Base-by-base conservation (phyloP, 2,888 invertebrate species). In the Pediacus dermestoides region DNA sequence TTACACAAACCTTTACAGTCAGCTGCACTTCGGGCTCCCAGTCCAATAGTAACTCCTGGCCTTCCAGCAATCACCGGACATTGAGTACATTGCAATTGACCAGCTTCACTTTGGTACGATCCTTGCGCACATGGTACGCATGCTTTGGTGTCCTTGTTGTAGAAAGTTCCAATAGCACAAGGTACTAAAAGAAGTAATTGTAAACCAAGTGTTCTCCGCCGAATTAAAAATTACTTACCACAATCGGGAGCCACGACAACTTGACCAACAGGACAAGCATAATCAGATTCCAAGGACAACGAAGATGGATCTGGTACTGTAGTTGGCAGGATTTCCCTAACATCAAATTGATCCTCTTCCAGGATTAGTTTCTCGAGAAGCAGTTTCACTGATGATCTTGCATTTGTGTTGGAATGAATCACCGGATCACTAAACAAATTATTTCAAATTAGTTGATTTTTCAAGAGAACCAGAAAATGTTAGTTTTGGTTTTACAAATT, bases 221-320 rank as follows among this genome's bases (percentile, higher is more conserved):
- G 11, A 9, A 30, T 22, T 12, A 16, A 14, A n/a, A 15, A 30
- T 13, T 31, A 68, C 74, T 73, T 75, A 88, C 88, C 94, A 70
- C 95, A 95, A 63, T 91, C 87, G 36, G 92, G 90, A 26, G 89
- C 87, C 77, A 91, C 86, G 1, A 93, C 90, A 14, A 96, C 95
- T 73, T 94, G 90, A 35, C 95, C 95, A 53, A 82, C 77, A 0
- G 91, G 89, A 62, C 96, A 97, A 34, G 91, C 88, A 60, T 92
- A 94, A 65, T 92, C 91, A 0, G 93, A 92, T 46, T 85, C 80
- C n/a, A 96, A 73, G 13, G 78, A 71, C 40, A 96, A 72, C 2
- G 92, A 90, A 6, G 91, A 88, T 39, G 94, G 89, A 70, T 95
- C 94, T 0, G 94, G 92, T 0, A 91, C 85, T 0, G 94, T 95